Base-by-base conservation (phyloP, 2,113 vertebrate genomes). In the Tetraodon nigroviridis region DNA sequence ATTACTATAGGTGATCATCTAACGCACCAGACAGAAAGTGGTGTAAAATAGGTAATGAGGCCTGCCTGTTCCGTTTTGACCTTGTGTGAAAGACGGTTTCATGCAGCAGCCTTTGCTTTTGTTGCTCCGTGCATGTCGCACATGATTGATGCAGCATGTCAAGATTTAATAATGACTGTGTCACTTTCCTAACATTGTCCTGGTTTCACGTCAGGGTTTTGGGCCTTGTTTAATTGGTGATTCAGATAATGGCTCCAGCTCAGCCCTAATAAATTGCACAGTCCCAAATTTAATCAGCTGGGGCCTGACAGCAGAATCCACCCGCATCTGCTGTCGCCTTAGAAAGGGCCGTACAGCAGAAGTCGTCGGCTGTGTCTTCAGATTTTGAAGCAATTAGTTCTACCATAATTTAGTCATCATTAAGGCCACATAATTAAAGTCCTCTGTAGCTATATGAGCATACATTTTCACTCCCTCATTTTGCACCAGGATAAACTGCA, bases 341-440 rank as follows among this genome's bases (percentile, higher is more conserved):
- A 73, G 78, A 71, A 55, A 73, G 61, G 61, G 68, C 69, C 76
- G 73, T 79, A 52, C 71, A 76, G 83, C 79, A 78, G 70, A 71
- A 79, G 81, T 80, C 68, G 64, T 88, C 80, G 87, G 88, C 87
- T 86, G 85, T 85, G 83, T 86, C 88, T 80, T 85, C 88, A 86
- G 82, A 88, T 89, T 90, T 86, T 88, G 73, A 86, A 85, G 81
- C 81, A 84, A 89, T 91, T 90, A 90, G 86, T 86, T 82, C 73
- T 76, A 64, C 80, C 73, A 80, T 89, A 85, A 90, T 90, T 86
- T 85, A 89, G 87, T 86, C 80, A 70, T 87, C 88, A 89, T 88
- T 90, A 89, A 84, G 78, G 67, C 49, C 58, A 72, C 78, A 76
- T 90, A 85, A 91, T 90, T 88, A 89, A 89, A 89, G 84, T 89